These are phyloP conservation scores for Sebastes flavidus DNA, from an alignment of 2,797 vertebrate species.

Conservation along the genomic window DNA sequence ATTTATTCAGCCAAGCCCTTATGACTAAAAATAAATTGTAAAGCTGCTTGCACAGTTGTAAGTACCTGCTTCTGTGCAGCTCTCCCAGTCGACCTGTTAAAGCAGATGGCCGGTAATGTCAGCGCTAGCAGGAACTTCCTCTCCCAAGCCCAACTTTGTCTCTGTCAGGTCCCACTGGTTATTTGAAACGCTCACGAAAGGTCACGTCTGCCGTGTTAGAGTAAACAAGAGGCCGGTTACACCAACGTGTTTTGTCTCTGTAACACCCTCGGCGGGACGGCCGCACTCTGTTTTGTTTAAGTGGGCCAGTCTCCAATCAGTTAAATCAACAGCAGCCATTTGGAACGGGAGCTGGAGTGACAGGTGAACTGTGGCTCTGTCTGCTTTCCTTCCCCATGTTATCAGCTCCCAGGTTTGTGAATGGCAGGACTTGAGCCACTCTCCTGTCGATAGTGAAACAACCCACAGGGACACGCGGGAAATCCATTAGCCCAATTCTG, in stretches of 20 bases:
- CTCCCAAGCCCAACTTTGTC: conserved; percentile 69
- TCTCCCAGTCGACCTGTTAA: conserved; percentile 64
- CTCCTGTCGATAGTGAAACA: conserved; percentile 69
- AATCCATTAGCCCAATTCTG: conserved; percentile 72
- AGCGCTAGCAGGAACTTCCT: conserved; percentile 75
- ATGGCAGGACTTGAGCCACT: conserved; percentile 73
- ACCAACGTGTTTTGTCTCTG: conserved; percentile 75
- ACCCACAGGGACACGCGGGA: conserved; percentile 67
- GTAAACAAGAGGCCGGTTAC: conserved; percentile 77
- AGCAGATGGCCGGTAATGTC: conserved; percentile 84
- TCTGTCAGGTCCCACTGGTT: conserved; percentile 74
- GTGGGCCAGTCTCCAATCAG: conserved; percentile 79
- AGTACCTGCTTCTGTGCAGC: conserved; percentile 43
- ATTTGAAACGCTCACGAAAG: conserved; percentile 78
- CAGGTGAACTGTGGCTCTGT: conserved; percentile 66
- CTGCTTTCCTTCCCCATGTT: conserved; percentile 58
- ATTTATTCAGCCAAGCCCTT: conserved; percentile 3
- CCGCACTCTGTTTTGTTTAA: conserved; percentile 75
- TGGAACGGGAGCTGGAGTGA: conserved; percentile 65
- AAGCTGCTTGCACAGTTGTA: conserved; percentile 37
- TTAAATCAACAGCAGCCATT: conserved; percentile 75
- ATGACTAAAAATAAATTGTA: conserved; percentile 18
- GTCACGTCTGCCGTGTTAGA: conserved; percentile 81
- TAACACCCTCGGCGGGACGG: conserved; percentile 72
- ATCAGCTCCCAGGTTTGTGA: conserved; percentile 67